phyloP scores from a whole-genome alignment of 2,888 invertebrate genomes.

The Nasonovia ribisnigri region DNA sequence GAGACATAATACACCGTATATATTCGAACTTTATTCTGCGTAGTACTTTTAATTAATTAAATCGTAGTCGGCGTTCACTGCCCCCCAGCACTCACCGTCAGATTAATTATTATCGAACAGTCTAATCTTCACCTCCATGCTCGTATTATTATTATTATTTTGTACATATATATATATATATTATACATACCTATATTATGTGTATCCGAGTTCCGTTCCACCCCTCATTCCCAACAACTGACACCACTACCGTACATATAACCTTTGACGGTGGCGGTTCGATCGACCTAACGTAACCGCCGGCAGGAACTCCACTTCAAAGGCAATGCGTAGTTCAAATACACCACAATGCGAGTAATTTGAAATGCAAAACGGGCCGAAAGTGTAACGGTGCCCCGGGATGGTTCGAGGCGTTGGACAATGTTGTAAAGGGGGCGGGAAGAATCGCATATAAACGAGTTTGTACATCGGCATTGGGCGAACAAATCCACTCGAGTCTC shows the following conservation, averaged over 20 bases:
- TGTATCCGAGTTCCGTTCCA: neutral
- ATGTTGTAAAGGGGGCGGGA: neutral
- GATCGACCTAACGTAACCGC: conserved; percentile 20
- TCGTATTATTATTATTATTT: conserved; percentile 1
- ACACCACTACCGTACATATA: neutral
- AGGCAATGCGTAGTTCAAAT: conserved; percentile 4
- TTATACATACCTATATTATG: neutral
- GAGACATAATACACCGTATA: conserved; percentile 31
- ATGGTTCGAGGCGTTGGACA: neutral
- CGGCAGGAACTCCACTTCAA: conserved; percentile 31
- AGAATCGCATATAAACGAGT: neutral
- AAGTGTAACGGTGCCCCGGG: conserved; percentile 26
- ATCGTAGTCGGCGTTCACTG: conserved; percentile 13
- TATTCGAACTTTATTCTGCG: conserved; percentile 23
- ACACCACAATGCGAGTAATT: conserved; percentile 73
- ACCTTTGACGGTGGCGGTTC: conserved; percentile 1
- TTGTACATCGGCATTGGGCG: neutral
- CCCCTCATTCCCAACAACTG: neutral
- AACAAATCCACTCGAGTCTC: conserved; percentile 2
- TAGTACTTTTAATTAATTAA: conserved; percentile 48
- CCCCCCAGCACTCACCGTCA: neutral
- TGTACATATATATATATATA: neutral
- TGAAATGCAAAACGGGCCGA: conserved; percentile 73
- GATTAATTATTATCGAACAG: conserved; percentile 58
- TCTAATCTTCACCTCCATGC: neutral